Evolutionary conservation across 2,888 invertebrate genomes (phyloP).

Genomic region (Eugnorisma glareosa): DNA sequence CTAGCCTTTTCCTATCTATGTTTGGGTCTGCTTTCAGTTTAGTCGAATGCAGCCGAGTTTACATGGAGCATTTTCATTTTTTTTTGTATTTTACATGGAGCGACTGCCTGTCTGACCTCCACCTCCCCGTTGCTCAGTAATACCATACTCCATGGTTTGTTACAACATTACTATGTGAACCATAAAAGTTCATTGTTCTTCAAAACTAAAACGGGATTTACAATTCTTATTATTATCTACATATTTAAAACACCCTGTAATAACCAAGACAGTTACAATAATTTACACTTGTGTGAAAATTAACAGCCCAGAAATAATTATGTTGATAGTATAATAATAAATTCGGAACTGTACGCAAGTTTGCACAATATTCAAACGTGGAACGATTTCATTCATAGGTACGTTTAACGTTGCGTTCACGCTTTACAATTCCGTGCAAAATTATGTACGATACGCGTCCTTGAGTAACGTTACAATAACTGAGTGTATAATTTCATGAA

Average conservation of each 20-base stretch:
- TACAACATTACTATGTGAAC: slow-evolving; percentile 18
- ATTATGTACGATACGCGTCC: slow-evolving; percentile 58
- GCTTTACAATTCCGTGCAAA: slow-evolving; percentile 53
- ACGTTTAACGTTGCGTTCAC: slow-evolving; percentile 46
- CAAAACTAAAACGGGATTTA: slow-evolving; percentile 23
- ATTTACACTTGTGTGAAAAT: slow-evolving; percentile 60
- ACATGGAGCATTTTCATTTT: too few relatives aligned
- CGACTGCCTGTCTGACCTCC: too few relatives aligned
- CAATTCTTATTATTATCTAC: slow-evolving; percentile 7
- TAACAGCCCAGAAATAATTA: slow-evolving; percentile 61
- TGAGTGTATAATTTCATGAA: slow-evolving; percentile 23
- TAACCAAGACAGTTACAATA: slow-evolving; percentile 48
- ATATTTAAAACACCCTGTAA: slow-evolving; percentile 33
- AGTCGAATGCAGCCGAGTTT: too few relatives aligned
- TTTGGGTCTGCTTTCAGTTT: too few relatives aligned
- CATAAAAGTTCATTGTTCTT: slow-evolving; percentile 46
- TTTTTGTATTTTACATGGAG: too few relatives aligned
- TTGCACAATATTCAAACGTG: slow-evolving; percentile 60
- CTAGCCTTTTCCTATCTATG: too few relatives aligned
- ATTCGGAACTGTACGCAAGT: slow-evolving; percentile 51
- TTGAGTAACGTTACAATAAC: slow-evolving; percentile 50
- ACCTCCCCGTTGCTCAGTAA: too few relatives aligned
- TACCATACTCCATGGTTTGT: background rate
- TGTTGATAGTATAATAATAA: slow-evolving; percentile 35
- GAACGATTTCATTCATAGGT: slow-evolving; percentile 65